Conservation (phyloP, 2,797 vertebrate species). For the Potorous gilbertii region DNA sequence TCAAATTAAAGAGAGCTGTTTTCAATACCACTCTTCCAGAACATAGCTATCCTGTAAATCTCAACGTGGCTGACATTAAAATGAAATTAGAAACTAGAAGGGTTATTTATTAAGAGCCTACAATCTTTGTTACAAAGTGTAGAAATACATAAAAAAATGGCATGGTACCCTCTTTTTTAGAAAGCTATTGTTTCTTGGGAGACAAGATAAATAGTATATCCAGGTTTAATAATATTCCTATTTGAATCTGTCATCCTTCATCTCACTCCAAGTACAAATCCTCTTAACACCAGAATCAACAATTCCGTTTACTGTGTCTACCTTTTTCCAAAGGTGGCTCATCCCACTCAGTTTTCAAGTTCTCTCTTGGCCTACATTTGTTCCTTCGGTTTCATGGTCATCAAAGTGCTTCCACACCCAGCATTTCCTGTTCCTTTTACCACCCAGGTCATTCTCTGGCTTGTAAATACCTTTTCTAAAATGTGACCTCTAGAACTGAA, state of each 20-base stretch:
- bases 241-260: slow-evolving; percentile 2
- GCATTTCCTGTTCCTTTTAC: not conserved
- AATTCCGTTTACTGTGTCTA: not conserved
- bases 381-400: not conserved
- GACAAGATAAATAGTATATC: not conserved
- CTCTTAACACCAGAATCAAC: not conserved
- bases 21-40: not conserved
- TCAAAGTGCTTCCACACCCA: not conserved
- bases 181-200: not conserved
- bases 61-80: not conserved
- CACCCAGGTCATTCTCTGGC: not conserved
- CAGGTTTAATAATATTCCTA: not conserved
- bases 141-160: not conserved
- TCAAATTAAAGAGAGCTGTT: not conserved
- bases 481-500: not conserved
- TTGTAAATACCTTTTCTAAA: not conserved
- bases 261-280: not conserved
- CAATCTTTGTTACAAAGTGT: not conserved
- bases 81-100: not conserved
- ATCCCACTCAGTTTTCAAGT: not conserved
- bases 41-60: not conserved
- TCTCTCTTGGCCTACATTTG: not conserved
- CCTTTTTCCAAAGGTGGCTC: not conserved
- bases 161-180: not conserved
- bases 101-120: not conserved